Conservation (phyloP, 2,797 vertebrate species). For the Heliangelus exortis region DNA sequence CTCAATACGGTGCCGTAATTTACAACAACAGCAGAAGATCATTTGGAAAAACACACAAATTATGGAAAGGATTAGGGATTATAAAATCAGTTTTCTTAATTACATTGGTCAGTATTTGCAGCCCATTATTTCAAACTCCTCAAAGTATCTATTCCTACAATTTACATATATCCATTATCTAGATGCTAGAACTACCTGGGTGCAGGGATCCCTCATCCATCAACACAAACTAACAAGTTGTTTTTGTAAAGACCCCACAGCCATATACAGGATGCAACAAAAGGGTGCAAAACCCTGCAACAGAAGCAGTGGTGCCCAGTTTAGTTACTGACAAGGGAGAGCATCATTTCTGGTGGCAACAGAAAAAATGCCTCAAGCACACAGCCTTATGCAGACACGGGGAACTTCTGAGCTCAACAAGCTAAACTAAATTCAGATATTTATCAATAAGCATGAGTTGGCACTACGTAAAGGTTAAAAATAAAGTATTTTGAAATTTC, state of each 20-base stretch:
- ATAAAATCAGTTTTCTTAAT: neutral
- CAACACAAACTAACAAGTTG: neutral
- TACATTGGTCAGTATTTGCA: neutral
- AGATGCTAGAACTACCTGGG: neutral
- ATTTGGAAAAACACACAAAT: neutral
- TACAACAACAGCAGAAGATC: neutral
- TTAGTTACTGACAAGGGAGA: neutral
- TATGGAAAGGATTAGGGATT: neutral
- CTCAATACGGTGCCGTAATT: fast-evolving
- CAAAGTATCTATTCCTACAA: neutral
- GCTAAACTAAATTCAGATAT: neutral
- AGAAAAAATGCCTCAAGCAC: neutral
- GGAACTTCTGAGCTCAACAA: neutral
- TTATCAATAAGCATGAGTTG: neutral
- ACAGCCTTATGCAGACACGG: neutral
- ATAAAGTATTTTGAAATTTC: neutral
- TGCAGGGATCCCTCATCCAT: neutral
- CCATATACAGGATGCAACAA: neutral
- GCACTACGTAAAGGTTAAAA: neutral
- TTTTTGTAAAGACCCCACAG: neutral
- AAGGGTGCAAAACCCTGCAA: neutral
- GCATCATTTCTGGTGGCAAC: neutral
- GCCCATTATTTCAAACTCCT: neutral
- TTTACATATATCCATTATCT: neutral
- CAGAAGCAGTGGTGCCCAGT: fast-evolving